A percentile compares a stretch with the other conserved stretches of the same genome.
phyloP scores from a whole-genome alignment of 1,140 invertebrate genomes.

The Drosophila neocordata region DNA sequence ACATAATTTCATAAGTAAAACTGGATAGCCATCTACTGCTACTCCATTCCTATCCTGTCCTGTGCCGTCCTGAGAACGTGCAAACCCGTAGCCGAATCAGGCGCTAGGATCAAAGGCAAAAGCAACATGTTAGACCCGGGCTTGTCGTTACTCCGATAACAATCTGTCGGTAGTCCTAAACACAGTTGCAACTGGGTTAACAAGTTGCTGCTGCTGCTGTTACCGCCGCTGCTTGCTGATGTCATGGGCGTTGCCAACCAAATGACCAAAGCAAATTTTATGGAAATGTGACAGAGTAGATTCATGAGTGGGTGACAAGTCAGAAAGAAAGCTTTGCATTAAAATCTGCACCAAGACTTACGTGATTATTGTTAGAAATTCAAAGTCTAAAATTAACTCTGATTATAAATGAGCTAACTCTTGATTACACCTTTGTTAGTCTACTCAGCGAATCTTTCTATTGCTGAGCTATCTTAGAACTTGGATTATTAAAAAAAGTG shows the following conservation, averaged over 20 bases:
- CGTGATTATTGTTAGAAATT: not conserved
- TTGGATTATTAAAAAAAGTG: too few relatives aligned
- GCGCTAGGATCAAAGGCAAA: conserved; percentile 66
- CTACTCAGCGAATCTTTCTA: too few relatives aligned
- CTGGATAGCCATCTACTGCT: conserved; percentile 12
- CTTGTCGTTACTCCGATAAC: conserved; percentile 35
- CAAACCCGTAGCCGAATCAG: conserved; percentile 26
- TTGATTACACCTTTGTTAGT: too few relatives aligned
- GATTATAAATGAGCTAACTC: too few relatives aligned
- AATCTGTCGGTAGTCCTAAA: conserved; percentile 58
- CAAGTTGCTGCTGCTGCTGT: conserved; percentile 49
- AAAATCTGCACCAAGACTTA: not conserved
- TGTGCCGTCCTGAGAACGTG: conserved; percentile 21
- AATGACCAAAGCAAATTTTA: conserved; percentile 27
- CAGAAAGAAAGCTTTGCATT: conserved; percentile 3
- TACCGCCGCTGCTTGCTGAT: conserved; percentile 52
- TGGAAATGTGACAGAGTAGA: not conserved
- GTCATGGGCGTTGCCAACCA: conserved; percentile 57
- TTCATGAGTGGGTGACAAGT: conserved; percentile 41
- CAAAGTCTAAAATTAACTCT: too few relatives aligned
- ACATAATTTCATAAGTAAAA: conserved; percentile 12
- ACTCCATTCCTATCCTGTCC: not conserved
- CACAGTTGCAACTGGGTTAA: conserved; percentile 74
- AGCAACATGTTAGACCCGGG: conserved; percentile 57
- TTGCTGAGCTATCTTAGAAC: too few relatives aligned